These are phyloP conservation scores for Spicauda simplicius DNA, from an alignment of 2,888 invertebrate species.

Conservation along the genomic window DNA sequence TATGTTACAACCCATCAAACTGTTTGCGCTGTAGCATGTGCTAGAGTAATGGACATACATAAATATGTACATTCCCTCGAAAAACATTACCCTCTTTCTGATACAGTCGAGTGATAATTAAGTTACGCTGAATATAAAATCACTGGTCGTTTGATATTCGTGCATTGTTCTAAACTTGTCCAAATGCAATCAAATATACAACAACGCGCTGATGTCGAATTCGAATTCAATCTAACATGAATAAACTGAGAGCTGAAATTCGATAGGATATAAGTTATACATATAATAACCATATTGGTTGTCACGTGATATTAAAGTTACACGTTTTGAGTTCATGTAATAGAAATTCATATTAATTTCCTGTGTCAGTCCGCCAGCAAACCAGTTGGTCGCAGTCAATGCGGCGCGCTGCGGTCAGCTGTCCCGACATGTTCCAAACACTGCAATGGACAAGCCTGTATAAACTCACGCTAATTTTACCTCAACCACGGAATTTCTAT, in stretches of 20 bases:
- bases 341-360: slow-evolving; percentile 83
- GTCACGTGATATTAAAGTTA: slow-evolving; percentile 60
- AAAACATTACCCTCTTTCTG: no score
- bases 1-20: no score
- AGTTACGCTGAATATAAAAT: no score
- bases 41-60: no score
- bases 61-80: no score
- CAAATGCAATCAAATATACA: slow-evolving; percentile 41
- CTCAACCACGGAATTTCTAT: slow-evolving; percentile 64
- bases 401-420: slow-evolving; percentile 74
- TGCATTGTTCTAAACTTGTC: neutral
- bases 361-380: slow-evolving; percentile 67
- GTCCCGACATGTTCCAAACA: slow-evolving; percentile 70
- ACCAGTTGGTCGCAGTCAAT: slow-evolving; percentile 73
- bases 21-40: no score
- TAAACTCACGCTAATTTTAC: slow-evolving; percentile 76
- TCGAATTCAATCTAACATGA: slow-evolving; percentile 62
- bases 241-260: slow-evolving; percentile 59
- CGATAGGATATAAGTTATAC: slow-evolving; percentile 64
- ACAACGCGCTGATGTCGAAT: slow-evolving; percentile 57
- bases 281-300: neutral
- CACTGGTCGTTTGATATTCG: no score
- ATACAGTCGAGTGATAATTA: no score
- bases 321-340: slow-evolving; percentile 71
- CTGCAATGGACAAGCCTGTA: slow-evolving; percentile 72